Evolutionary conservation across 2,797 vertebrate genomes (phyloP).

Genomic region (Peromyscus nudipes): DNA sequence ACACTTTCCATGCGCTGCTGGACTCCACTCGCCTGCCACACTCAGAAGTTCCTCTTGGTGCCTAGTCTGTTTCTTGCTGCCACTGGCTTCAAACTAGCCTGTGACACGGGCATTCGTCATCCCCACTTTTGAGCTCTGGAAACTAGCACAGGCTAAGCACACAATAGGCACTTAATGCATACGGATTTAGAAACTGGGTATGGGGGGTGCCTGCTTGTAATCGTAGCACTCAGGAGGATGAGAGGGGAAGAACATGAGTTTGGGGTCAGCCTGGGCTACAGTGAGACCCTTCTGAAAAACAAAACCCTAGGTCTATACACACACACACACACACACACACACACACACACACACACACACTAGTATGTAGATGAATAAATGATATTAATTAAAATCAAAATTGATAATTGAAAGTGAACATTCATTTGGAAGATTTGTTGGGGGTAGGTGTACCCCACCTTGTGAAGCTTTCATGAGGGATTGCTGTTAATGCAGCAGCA

Average conservation of each 20-base stretch:
- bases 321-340: background rate
- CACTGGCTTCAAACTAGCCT: background rate
- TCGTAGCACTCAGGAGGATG: background rate
- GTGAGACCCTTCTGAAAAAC: background rate
- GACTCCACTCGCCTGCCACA: too few relatives aligned
- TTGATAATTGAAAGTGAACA: background rate
- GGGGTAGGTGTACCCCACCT: background rate
- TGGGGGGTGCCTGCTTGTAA: background rate
- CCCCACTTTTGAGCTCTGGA: slow-evolving; percentile 5
- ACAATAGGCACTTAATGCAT: background rate
- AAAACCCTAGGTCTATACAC: background rate
- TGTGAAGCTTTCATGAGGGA: background rate
- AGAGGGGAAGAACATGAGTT: background rate
- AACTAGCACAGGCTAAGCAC: background rate
- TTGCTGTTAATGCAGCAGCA: background rate
- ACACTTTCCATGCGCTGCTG: background rate
- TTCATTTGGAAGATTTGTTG: background rate
- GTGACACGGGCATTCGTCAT: background rate
- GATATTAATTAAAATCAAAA: background rate
- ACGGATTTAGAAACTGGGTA: background rate
- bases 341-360: background rate
- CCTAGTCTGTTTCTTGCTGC: background rate
- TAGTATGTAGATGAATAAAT: background rate
- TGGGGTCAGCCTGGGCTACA: background rate
- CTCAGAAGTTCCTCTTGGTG: background rate